phyloP scores from a whole-genome alignment of 2,888 invertebrate species.

The Cantharis rufa region DNA sequence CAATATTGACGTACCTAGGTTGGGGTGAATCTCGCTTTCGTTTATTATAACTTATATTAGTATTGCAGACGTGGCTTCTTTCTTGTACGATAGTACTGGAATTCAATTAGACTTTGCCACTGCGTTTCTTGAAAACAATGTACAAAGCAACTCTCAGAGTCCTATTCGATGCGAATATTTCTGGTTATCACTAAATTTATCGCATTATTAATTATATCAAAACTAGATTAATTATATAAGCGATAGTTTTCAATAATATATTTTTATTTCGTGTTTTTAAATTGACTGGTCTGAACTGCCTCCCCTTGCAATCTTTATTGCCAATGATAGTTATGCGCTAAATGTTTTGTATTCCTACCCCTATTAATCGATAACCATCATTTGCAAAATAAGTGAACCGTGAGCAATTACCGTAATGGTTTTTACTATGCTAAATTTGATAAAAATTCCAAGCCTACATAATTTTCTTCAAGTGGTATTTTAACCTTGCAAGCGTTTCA shows the following conservation, averaged over 20 bases:
- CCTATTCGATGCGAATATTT: not conserved
- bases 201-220: not conserved
- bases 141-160: not conserved
- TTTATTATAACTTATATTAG: not conserved
- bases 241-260: not conserved
- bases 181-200: not conserved
- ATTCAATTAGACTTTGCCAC: constrained; percentile 2
- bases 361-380: not conserved
- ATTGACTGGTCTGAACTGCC: not conserved
- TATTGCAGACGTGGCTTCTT: not conserved
- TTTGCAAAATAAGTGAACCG: not conserved
- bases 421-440: not conserved
- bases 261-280: not conserved
- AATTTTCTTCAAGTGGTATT: not conserved
- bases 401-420: not conserved
- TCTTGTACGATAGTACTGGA: not conserved
- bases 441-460: not conserved
- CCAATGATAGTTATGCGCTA: not conserved
- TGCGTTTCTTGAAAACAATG: not conserved
- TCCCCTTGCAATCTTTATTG: not conserved
- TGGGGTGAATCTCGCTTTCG: not conserved
- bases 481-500: not conserved
- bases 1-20: not conserved
- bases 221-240: not conserved
- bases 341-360: not conserved